Conservation (phyloP, 1,140 invertebrate species). For the Thalassaphorura encarpata region DNA sequence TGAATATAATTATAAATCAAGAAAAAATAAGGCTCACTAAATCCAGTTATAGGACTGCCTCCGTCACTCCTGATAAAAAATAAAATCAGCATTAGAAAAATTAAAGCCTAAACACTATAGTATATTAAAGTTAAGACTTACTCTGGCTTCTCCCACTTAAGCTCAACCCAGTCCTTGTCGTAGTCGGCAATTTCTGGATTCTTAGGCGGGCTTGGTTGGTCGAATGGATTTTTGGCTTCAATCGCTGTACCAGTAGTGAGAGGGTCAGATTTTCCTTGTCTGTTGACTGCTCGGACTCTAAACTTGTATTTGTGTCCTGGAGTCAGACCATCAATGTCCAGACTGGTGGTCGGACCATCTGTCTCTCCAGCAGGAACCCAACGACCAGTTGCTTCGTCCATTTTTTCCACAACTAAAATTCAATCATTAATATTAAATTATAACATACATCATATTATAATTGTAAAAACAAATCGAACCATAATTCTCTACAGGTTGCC, state of each 20-base stretch:
- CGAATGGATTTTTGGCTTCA: constrained; percentile 97
- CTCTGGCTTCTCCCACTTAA: constrained; percentile 83
- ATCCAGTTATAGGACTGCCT: constrained; percentile 79
- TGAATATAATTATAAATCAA: too few relatives aligned
- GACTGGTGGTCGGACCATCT: constrained; percentile 58
- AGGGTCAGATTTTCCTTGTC: constrained; percentile 90
- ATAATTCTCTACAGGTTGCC: background rate
- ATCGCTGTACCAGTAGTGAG: constrained; percentile 76
- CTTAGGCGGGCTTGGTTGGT: constrained; percentile 73
- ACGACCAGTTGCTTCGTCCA: constrained; percentile 80
- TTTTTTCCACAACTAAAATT: constrained; percentile 87
- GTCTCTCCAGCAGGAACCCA: constrained; percentile 91
- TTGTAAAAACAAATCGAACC: constrained; percentile 36
- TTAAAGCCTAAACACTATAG: too few relatives aligned
- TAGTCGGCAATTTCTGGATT: constrained; percentile 83
- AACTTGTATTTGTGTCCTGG: constrained; percentile 95
- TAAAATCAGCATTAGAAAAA: too few relatives aligned
- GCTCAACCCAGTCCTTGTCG: constrained; percentile 84
- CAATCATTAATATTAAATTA: constrained; percentile 79
- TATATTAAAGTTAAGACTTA: too few relatives aligned
- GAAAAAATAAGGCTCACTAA: too few relatives aligned
- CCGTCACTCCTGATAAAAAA: too few relatives aligned
- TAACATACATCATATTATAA: constrained; percentile 67
- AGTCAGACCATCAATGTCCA: constrained; percentile 63
- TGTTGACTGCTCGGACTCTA: constrained; percentile 78